phyloP scores from a whole-genome alignment of 2,797 vertebrate species.

The Rachycentron canadum region DNA sequence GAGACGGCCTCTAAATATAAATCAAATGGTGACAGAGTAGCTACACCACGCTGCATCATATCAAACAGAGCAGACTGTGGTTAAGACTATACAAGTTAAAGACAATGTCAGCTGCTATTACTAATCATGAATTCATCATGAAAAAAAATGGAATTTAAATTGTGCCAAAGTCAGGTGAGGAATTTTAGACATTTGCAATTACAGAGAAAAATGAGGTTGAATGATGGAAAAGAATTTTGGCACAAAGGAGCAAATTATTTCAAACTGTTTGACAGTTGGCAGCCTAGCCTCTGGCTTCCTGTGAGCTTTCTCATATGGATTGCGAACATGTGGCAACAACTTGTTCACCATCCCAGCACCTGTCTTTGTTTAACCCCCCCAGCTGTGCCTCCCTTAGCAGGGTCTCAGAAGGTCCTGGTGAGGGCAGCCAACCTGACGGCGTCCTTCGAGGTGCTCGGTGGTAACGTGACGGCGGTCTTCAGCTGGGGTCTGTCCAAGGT shows the following conservation, averaged over 20 bases:
- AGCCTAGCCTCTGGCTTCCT: not conserved
- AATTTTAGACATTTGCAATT: not conserved
- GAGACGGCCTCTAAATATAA: slow-evolving; percentile 33
- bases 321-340: not conserved
- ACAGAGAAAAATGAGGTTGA: not conserved
- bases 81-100: not conserved
- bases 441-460: slow-evolving; percentile 84
- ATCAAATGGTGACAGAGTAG: too few relatives aligned
- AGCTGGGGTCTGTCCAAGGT: slow-evolving; percentile 86
- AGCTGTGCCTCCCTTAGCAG: slow-evolving; percentile 54
- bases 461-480: slow-evolving; percentile 90
- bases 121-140: too few relatives aligned
- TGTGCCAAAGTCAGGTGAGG: not conserved
- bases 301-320: not conserved
- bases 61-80: not conserved
- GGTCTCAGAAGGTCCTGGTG: slow-evolving; percentile 79
- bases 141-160: too few relatives aligned
- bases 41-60: not conserved
- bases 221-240: not conserved
- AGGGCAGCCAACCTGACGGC: slow-evolving; percentile 92
- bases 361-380: not conserved
- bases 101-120: too few relatives aligned
- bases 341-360: not conserved
- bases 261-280: not conserved
- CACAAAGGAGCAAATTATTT: not conserved